Conservation (phyloP, 1,140 invertebrate species). For the Teleopsis dalmanni region DNA sequence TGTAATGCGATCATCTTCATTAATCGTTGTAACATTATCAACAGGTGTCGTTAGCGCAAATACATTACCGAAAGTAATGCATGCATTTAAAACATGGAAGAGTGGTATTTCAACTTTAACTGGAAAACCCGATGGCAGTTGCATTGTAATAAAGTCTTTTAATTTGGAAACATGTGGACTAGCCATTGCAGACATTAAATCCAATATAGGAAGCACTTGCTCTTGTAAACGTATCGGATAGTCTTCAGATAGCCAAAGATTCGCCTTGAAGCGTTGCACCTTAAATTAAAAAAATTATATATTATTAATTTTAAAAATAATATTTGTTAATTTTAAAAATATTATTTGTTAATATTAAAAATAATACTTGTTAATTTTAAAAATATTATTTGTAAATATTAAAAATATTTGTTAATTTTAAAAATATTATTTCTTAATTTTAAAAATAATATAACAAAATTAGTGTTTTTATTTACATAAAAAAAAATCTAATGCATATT, state of each 20-base stretch:
- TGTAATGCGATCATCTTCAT: slow-evolving; percentile 58
- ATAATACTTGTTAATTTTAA: too few species aligned
- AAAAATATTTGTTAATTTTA: too few species aligned
- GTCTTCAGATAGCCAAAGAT: slow-evolving; percentile 87
- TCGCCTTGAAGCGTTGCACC: slow-evolving; percentile 66
- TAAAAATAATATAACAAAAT: too few species aligned
- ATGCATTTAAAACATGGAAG: slow-evolving; percentile 92
- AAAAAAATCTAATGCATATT: too few species aligned
- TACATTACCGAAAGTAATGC: slow-evolving; percentile 96
- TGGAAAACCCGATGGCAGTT: slow-evolving; percentile 92
- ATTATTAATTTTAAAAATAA: background rate
- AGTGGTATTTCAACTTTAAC: slow-evolving; percentile 98
- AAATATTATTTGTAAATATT: too few species aligned
- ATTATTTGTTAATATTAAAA: too few species aligned
- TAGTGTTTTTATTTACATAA: too few species aligned
- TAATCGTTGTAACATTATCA: slow-evolving; percentile 61
- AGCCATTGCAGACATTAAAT: slow-evolving; percentile 90
- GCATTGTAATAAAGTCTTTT: slow-evolving; percentile 95
- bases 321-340: too few species aligned
- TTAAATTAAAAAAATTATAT: slow-evolving; percentile 6
- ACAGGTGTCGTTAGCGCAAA: slow-evolving; percentile 75
- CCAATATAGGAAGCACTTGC: slow-evolving; percentile 93
- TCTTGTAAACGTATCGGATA: slow-evolving; percentile 76
- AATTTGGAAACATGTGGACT: slow-evolving; percentile 96
- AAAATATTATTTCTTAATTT: too few species aligned